Evolutionary conservation across 2,797 vertebrate genomes (phyloP), one percentile per base, ranked within the genome.

Genomic region (Sphenopsis melanotis): DNA sequence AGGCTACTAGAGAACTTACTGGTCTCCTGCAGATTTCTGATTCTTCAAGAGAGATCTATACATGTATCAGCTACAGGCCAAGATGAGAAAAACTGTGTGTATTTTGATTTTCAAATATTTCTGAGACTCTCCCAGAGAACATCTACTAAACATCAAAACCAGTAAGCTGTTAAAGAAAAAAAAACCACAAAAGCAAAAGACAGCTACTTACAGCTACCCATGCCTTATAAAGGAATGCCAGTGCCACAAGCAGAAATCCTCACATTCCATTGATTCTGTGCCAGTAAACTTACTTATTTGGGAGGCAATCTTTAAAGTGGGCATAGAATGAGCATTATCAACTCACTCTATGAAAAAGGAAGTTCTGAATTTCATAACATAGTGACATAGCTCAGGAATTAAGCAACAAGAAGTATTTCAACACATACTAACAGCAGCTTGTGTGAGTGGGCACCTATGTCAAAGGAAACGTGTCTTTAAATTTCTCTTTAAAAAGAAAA

Each of bases 201-300:
- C 5, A 46, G 52, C n/a, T 96, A 97, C 96, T 97, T 96, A 97
- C 96, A 96, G 86, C 56, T 59, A 36, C 94, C 93, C 96, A 96
- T 97, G 83, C 71, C 75, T 89, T 89, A 74, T 24, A 82, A 12
- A 66, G 59, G 47, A 83, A 61, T 7, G 10, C 21, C 91, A 90
- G 90, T 55, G n/a, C n/a, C 6, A 19, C 2, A 1, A 84, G 39
- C n/a, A 77, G 71, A 64, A 90, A 55, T 95, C 77, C 85, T 77
- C 50, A 71, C 27, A 36, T 82, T 83, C 65, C 91, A 42, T 24
- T 12, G 30, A 27, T 55, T 90, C 69, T 24, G 15, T 86, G 47
- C 37, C 75, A 70, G 37, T 60, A 83, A 68, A 36, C 37, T 55
- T 36, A 37, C 13, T 23, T 20, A 64, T 61, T 12, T 53, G 60